A percentile compares a stretch with the other conserved stretches of the same genome.
Conservation (phyloP, 2,888 invertebrate genomes). For the Ennomos quercinarius region DNA sequence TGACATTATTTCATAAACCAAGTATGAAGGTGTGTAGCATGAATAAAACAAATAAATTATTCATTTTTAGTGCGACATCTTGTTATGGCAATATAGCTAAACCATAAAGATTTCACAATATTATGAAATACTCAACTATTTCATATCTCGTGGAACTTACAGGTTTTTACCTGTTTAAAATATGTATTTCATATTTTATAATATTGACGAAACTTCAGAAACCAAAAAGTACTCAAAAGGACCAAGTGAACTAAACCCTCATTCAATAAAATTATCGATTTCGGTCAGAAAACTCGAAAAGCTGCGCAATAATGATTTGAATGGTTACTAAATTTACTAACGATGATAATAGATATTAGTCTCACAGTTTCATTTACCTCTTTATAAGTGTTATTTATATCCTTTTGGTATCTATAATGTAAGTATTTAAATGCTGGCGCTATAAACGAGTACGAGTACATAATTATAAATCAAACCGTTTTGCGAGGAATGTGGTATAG, state of each 20-base stretch:
- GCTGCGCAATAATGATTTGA: too few relatives aligned
- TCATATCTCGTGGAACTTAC: conserved; percentile 1
- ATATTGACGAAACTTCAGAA: too few relatives aligned
- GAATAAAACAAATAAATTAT: conserved; percentile 10
- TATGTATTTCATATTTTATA: too few relatives aligned
- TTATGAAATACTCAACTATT: conserved; percentile 16
- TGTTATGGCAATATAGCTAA: not conserved
- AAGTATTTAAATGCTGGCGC: conserved; percentile 21
- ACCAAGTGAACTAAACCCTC: too few relatives aligned
- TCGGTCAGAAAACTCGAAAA: too few relatives aligned
- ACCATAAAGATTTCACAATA: conserved; percentile 17
- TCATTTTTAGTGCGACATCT: not conserved
- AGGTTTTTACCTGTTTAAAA: not conserved
- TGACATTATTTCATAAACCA: conserved; percentile 3
- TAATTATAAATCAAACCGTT: conserved; percentile 52
- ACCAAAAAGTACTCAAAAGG: too few relatives aligned
- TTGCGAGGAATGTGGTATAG: conserved; percentile 57
- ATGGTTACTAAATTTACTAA: too few relatives aligned
- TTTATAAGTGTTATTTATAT: too few relatives aligned
- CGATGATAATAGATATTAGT: too few relatives aligned
- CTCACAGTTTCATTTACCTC: too few relatives aligned
- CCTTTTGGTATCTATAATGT: too few relatives aligned
- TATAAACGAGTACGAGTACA: conserved; percentile 23
- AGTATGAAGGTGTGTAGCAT: conserved; percentile 2
- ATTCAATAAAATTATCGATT: too few relatives aligned